A percentile compares a stretch with the other conserved stretches of the same genome.
Conservation (phyloP, 2,888 invertebrate genomes). For the Brachycybe producta region DNA sequence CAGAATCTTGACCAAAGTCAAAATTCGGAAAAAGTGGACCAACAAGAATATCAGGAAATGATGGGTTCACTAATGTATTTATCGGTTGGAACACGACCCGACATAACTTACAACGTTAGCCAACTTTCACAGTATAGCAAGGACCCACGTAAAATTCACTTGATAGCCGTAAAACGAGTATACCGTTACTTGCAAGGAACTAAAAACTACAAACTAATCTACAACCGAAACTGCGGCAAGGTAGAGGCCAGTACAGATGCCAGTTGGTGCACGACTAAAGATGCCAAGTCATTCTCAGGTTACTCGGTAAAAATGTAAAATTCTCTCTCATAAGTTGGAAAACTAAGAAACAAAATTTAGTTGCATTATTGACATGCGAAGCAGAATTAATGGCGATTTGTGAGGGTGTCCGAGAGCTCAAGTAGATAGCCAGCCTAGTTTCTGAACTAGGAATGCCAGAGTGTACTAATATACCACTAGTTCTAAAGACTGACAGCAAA, state of each 20-base stretch:
- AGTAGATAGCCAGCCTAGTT: neutral
- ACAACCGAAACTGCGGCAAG: neutral
- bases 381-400: constrained; percentile 4
- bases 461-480: no score
- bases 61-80: neutral
- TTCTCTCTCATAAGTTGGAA: constrained; percentile 3
- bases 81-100: neutral
- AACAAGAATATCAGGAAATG: constrained; percentile 1
- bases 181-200: no score
- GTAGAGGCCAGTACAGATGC: constrained; percentile 5
- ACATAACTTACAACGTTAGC: neutral
- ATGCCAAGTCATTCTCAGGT: constrained; percentile 8
- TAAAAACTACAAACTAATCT: neutral
- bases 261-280: constrained; percentile 1
- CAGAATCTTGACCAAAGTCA: no score
- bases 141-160: neutral
- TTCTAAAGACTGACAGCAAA: constrained; percentile 1
- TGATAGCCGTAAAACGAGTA: no score
- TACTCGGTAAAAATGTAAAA: neutral
- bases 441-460: no score
- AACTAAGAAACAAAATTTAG: constrained; percentile 7
- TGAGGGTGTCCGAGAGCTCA: neutral
- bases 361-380: constrained; percentile 6
- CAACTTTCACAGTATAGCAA: neutral
- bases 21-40: neutral